A percentile compares a stretch with the other conserved stretches of the same genome.
Evolutionary conservation across 2,888 invertebrate species (phyloP).

Genomic region (Epistrophella euchroma): DNA sequence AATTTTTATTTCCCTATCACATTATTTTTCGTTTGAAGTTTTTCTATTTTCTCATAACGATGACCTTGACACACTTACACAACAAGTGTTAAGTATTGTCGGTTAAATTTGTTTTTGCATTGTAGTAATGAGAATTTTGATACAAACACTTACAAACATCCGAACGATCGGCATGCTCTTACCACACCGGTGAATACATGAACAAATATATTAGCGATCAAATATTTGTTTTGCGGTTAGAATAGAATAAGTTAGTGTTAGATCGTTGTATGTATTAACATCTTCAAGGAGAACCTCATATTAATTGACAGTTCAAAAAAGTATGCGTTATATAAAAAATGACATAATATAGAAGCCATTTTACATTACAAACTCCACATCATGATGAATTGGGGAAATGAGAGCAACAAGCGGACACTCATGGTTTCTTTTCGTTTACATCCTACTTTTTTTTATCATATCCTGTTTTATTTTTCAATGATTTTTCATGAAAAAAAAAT

Average conservation of each 20-base stretch:
- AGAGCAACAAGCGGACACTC: neutral
- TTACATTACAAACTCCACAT: neutral
- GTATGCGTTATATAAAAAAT: conserved; percentile 3
- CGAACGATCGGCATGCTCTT: conserved; percentile 9
- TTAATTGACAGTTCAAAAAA: conserved; percentile 4
- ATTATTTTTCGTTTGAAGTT: conserved; percentile 55
- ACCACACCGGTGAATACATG: neutral
- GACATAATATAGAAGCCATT: neutral
- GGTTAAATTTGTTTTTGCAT: conserved; percentile 44
- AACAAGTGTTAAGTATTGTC: conserved; percentile 51
- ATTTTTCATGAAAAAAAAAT: neutral
- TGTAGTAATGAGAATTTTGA: conserved; percentile 36
- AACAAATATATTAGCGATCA: conserved; percentile 5
- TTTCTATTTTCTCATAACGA: conserved; percentile 38
- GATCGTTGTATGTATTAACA: conserved; percentile 4
- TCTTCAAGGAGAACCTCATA: conserved; percentile 40
- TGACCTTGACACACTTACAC: conserved; percentile 67
- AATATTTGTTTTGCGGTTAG: conserved; percentile 42
- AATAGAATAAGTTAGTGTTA: neutral
- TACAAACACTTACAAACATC: neutral
- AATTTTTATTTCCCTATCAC: conserved; percentile 24
- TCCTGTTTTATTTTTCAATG: neutral
- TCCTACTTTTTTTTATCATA: too few relatives aligned
- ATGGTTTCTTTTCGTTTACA: conserved; percentile 1
- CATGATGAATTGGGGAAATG: neutral